phyloP scores from a whole-genome alignment of 2,113 vertebrate species.

The Menidia beryllina region DNA sequence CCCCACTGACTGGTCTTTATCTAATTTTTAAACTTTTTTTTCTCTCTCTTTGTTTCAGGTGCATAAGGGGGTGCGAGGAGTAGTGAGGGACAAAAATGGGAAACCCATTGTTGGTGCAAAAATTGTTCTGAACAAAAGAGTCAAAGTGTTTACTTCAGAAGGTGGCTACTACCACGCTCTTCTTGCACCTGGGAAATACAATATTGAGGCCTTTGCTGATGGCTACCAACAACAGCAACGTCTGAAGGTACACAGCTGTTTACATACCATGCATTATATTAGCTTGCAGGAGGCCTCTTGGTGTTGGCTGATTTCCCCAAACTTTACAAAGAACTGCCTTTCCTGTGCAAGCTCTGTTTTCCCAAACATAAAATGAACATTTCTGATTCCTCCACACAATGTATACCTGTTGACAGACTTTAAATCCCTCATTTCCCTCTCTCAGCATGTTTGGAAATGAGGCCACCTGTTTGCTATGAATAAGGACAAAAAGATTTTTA shows the following conservation, averaged over 20 bases:
- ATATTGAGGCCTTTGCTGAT: slow-evolving; percentile 89
- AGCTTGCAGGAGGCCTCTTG: too few species aligned
- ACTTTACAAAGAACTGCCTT: too few species aligned
- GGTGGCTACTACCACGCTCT: slow-evolving; percentile 93
- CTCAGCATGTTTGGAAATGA: too few species aligned
- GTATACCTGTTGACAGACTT: too few species aligned
- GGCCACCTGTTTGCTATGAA: too few species aligned
- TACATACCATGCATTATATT: accelerated
- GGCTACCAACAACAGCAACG: slow-evolving; percentile 94
- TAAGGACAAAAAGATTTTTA: too few species aligned
- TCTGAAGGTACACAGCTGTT: slow-evolving; percentile 81
- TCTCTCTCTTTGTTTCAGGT: slow-evolving; percentile 83
- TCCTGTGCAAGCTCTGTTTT: too few species aligned
- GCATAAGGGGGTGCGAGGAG: slow-evolving; percentile 93
- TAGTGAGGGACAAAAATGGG: slow-evolving; percentile 91
- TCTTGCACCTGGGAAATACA: slow-evolving; percentile 91
- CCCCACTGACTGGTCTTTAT: too few species aligned
- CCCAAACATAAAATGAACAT: too few species aligned
- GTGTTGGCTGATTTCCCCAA: too few species aligned
- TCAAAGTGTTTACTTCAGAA: slow-evolving; percentile 86
- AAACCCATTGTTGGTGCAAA: slow-evolving; percentile 90
- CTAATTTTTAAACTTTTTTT: not conserved
- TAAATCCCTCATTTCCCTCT: too few species aligned
- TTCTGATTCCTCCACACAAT: too few species aligned
- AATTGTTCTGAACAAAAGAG: slow-evolving; percentile 88